Evolutionary conservation across 2,888 invertebrate species (phyloP).

Genomic region (Meteorus colon): DNA sequence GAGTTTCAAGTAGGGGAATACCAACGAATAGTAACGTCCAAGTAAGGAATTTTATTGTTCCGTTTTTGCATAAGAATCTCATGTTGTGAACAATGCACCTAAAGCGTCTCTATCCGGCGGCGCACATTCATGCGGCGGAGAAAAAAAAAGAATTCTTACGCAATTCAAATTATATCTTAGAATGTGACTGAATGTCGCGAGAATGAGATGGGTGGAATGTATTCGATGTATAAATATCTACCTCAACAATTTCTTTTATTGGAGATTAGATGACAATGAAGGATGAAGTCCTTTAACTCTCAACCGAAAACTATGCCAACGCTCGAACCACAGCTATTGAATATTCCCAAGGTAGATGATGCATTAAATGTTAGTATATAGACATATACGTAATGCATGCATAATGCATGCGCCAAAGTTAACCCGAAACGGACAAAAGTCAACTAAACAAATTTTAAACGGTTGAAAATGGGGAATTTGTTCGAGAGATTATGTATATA

Average conservation of each 20-base stretch:
- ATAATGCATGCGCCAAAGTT: not conserved
- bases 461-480: constrained; percentile 6
- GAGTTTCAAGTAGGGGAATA: not conserved
- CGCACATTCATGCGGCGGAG: constrained; percentile 49
- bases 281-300: not conserved
- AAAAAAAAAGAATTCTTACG: constrained; percentile 54
- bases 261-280: not conserved
- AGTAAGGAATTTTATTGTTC: constrained; percentile 56
- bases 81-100: constrained; percentile 60
- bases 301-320: not conserved
- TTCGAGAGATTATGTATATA: constrained; percentile 13
- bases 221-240: not conserved
- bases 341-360: not conserved
- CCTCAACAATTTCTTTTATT: not conserved
- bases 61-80: constrained; percentile 66
- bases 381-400: constrained; percentile 3
- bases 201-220: constrained; percentile 22
- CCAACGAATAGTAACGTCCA: constrained; percentile 33
- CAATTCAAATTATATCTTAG: constrained; percentile 59
- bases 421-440: not conserved
- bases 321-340: not conserved
- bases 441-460: not conserved
- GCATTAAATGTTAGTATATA: not conserved
- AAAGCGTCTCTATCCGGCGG: constrained; percentile 50
- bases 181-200: constrained; percentile 29